A percentile compares a stretch with the other conserved stretches of the same genome.
phyloP scores from a whole-genome alignment of 2,113 vertebrate genomes.

The Corydoras maculifer region DNA sequence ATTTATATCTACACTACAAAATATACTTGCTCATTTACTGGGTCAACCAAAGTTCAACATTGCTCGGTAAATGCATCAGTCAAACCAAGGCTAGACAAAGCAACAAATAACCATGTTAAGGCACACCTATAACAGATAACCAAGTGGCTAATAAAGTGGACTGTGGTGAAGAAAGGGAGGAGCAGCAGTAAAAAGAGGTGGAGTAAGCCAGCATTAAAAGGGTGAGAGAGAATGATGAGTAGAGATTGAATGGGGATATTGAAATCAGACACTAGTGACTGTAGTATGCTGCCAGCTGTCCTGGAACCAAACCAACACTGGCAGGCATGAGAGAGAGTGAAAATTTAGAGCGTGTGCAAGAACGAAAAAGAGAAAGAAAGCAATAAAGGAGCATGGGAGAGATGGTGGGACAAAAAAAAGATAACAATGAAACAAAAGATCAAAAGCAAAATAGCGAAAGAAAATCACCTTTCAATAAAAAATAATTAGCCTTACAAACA shows the following conservation, averaged over 20 bases:
- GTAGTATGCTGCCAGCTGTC: constrained; percentile 44
- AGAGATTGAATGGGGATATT: constrained; percentile 47
- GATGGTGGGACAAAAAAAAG: not conserved
- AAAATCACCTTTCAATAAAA: too few species aligned
- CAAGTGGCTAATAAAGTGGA: not conserved
- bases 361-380: not conserved
- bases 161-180: constrained; percentile 13
- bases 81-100: too few species aligned
- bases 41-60: too few species aligned
- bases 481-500: too few species aligned
- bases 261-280: constrained; percentile 46
- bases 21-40: too few species aligned
- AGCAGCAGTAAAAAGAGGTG: constrained; percentile 3
- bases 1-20: too few species aligned
- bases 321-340: constrained; percentile 6
- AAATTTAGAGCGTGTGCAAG: not conserved
- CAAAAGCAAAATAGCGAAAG: not conserved
- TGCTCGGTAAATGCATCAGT: too few species aligned
- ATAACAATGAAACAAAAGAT: constrained; percentile 6
- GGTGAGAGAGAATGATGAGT: constrained; percentile 30
- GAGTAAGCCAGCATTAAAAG: constrained; percentile 30
- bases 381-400: not conserved
- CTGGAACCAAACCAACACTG: constrained; percentile 39
- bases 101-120: constrained; percentile 11
- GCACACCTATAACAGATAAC: not conserved